Evolutionary conservation across 2,888 invertebrate genomes (phyloP).

Genomic region (Eilema sororculum): DNA sequence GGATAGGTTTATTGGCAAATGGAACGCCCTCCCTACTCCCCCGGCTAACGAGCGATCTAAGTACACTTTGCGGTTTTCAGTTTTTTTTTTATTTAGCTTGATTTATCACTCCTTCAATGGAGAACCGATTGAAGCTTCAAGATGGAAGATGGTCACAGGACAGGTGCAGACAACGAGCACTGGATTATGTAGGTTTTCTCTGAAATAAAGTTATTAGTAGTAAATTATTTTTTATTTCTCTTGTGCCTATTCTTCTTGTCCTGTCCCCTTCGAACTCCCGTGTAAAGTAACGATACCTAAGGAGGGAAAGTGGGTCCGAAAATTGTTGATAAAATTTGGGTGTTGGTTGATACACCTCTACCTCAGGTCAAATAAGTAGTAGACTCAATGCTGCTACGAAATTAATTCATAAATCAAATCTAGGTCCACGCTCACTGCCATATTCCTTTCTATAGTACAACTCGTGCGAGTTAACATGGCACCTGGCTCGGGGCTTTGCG

Average conservation of each 20-base stretch:
- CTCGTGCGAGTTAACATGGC: too few relatives aligned
- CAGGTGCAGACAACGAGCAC: conserved; percentile 58
- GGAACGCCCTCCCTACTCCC: conserved; percentile 72
- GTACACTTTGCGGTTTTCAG: conserved; percentile 47
- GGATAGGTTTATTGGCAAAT: conserved; percentile 77
- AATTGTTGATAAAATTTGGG: too few relatives aligned
- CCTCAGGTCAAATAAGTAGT: too few relatives aligned
- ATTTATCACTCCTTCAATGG: conserved; percentile 30
- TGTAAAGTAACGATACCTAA: too few relatives aligned
- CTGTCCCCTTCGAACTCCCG: not conserved
- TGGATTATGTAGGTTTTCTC: conserved; percentile 65
- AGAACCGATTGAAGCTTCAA: conserved; percentile 24
- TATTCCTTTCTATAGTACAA: too few relatives aligned
- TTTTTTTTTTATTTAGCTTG: conserved; percentile 47
- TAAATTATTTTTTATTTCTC: conserved; percentile 24
- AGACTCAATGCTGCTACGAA: too few relatives aligned
- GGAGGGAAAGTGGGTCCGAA: too few relatives aligned
- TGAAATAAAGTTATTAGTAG: conserved; percentile 65
- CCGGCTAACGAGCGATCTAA: conserved; percentile 51
- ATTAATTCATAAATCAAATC: too few relatives aligned
- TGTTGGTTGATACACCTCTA: too few relatives aligned
- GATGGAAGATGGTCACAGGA: conserved; percentile 49
- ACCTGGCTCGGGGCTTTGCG: too few relatives aligned
- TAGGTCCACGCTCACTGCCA: too few relatives aligned
- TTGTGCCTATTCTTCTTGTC: not conserved